Conservation (phyloP, 2,888 invertebrate species). For the Cheiracanthium punctorium region DNA sequence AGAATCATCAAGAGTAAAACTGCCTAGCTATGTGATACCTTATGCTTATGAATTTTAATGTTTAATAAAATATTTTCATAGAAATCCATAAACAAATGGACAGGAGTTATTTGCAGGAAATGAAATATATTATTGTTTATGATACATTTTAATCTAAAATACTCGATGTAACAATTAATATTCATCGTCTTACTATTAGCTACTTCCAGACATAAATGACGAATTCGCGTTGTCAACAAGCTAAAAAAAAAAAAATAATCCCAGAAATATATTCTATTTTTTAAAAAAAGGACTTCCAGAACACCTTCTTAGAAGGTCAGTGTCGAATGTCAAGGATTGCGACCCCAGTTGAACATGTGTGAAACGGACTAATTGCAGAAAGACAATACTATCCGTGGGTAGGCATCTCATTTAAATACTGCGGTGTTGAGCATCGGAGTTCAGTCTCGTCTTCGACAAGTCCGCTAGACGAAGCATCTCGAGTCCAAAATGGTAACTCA, state of each 20-base stretch:
- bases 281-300: neutral
- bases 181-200: too few relatives aligned
- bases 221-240: neutral
- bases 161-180: too few relatives aligned
- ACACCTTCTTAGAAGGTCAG: neutral
- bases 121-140: too few relatives aligned
- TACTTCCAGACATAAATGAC: neutral
- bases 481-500: neutral
- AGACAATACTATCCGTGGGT: neutral
- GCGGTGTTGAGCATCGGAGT: neutral
- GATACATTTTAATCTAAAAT: too few relatives aligned
- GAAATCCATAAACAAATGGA: too few relatives aligned
- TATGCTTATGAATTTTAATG: too few relatives aligned
- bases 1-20: too few relatives aligned
- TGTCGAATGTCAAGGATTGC: neutral
- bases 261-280: too few relatives aligned
- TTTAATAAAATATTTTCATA: too few relatives aligned
- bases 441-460: neutral
- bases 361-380: neutral
- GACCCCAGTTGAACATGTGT: neutral
- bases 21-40: too few relatives aligned
- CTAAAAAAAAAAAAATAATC: neutral
- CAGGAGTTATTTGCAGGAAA: too few relatives aligned
- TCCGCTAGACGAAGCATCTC: neutral
- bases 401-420: neutral